Evolutionary conservation across 2,888 invertebrate species (phyloP).

Genomic region (Keiferia lycopersicella): DNA sequence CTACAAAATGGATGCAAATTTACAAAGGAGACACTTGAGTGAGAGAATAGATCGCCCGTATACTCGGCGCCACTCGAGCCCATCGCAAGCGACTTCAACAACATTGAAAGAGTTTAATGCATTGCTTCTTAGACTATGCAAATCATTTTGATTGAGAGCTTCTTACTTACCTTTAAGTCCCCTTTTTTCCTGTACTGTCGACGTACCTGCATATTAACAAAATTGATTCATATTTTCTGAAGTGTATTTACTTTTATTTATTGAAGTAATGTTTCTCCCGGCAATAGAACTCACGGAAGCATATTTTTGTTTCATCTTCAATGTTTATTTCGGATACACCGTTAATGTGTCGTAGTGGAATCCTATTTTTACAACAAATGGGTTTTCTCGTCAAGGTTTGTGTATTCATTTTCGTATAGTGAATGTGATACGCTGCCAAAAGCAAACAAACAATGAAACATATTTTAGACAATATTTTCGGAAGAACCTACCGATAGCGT

Average conservation of each 20-base stretch:
- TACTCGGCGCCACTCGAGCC: constrained; percentile 46
- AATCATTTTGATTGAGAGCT: constrained; percentile 42
- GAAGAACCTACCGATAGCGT: too few relatives aligned
- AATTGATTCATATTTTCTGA: background rate
- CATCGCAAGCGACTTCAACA: constrained; percentile 26
- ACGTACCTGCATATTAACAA: constrained; percentile 7
- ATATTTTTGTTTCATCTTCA: constrained; percentile 69
- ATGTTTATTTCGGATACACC: constrained; percentile 57
- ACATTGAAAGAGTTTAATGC: constrained; percentile 45
- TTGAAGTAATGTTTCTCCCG: constrained; percentile 21
- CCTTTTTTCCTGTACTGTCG: constrained; percentile 22
- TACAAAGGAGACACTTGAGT: constrained; percentile 42
- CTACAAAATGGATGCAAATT: constrained; percentile 47
- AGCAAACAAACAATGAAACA: constrained; percentile 35
- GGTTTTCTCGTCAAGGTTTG: constrained; percentile 35
- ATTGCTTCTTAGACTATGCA: constrained; percentile 53
- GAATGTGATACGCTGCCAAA: constrained; percentile 24
- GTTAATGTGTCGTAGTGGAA: constrained; percentile 42
- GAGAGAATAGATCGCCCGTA: constrained; percentile 61
- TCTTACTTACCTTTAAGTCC: constrained; percentile 37
- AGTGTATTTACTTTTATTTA: constrained; percentile 28
- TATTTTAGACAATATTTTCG: constrained; percentile 40
- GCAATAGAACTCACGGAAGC: constrained; percentile 18
- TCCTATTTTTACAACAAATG: constrained; percentile 64
- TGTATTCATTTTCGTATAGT: constrained; percentile 25